Evolutionary conservation across 2,888 invertebrate species (phyloP), one percentile per base, ranked within the genome.

Genomic region (Drosophila lutescens): DNA sequence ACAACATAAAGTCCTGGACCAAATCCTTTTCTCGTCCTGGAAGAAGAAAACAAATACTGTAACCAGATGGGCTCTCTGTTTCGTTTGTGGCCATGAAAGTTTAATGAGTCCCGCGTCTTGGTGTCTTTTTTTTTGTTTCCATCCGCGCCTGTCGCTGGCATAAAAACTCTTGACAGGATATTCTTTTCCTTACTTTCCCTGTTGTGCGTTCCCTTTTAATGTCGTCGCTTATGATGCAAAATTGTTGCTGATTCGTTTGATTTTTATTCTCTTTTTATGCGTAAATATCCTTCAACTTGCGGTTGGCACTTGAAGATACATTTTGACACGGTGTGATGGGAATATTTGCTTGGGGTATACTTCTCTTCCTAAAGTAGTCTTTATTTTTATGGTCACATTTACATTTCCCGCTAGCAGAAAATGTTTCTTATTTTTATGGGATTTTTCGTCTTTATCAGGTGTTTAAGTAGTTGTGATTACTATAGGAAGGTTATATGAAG

Each of bases 181-280:
- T 34, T 72, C 23, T 41, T 74, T 43, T 15, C 38, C 40, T 7
- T 23, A 17, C 46, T 49, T 43, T 49, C 49, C 62, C 62, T 30
- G 34, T 34, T 30, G 34, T 34, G 49, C 49, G 54, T 51, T 58
- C 26, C 5, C 49, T 65, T 58, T 67, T 82, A 77, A 77, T 82
- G 74, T 82, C 77, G 59, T 74, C 79, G 77, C 79, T 82, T 79
- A 82, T 79, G 77, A 61, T 54, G 60, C 70, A 65, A 82, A 79
- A 77, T 79, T 82, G 77, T 79, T 79, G 77, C 79, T 82, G 79
- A 81, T 79, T 79, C 74, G 53, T 43, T 81, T 73, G 68, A 53
- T 62, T 77, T 81, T 81, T 54, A 66, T 66, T 67, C 46, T 7
- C 46, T 32, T 67, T 67, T 67, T 58, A 67, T 73, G 81, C 66